phyloP scores from a whole-genome alignment of 2,888 invertebrate species.

The Ennomos erosarius region DNA sequence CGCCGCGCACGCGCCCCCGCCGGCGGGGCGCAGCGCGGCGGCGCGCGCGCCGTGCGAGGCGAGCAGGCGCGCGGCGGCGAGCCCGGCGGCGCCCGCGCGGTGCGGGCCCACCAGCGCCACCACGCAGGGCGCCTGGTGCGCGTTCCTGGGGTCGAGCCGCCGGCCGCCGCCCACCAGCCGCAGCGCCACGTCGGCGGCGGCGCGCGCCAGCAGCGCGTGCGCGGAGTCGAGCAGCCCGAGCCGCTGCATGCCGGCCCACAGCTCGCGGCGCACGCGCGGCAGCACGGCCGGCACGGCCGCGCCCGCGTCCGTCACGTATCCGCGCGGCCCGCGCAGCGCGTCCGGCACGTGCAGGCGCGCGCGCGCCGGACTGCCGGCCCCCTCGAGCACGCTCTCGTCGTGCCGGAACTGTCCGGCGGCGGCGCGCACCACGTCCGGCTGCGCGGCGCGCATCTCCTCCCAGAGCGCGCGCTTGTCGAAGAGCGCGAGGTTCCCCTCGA shows the following conservation, averaged over 20 bases:
- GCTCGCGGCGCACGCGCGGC: constrained; percentile 86
- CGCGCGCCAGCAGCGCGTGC: constrained; percentile 92
- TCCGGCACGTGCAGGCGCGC: constrained; percentile 89
- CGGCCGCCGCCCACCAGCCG: constrained; percentile 92
- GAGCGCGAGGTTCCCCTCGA: constrained; percentile 96
- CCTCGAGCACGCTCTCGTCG: constrained; percentile 92
- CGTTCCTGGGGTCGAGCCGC: constrained; percentile 93
- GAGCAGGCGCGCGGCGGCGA: constrained; percentile 92
- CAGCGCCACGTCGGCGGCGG: constrained; percentile 92
- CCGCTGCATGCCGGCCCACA: constrained; percentile 88
- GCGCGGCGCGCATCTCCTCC: constrained; percentile 66
- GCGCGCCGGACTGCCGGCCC: constrained; percentile 39
- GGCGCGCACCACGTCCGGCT: constrained; percentile 72
- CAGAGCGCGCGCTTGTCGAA: constrained; percentile 90
- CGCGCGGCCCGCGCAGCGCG: constrained; percentile 79
- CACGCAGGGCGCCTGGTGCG: constrained; percentile 94
- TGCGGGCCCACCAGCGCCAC: constrained; percentile 90
- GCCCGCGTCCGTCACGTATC: constrained; percentile 93
- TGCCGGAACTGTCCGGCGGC: constrained; percentile 87
- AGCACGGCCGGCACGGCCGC: constrained; percentile 91
- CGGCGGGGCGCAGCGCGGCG: constrained; percentile 81
- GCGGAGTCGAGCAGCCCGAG: constrained; percentile 85
- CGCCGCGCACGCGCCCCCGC: constrained; percentile 60
- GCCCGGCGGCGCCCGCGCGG: constrained; percentile 83
- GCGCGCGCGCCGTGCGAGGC: constrained; percentile 92